Percentiles rank a stretch among this genome's conserved stretches.
phyloP scores from a whole-genome alignment of 2,797 vertebrate genomes.

The Chromobotia macracanthus region DNA sequence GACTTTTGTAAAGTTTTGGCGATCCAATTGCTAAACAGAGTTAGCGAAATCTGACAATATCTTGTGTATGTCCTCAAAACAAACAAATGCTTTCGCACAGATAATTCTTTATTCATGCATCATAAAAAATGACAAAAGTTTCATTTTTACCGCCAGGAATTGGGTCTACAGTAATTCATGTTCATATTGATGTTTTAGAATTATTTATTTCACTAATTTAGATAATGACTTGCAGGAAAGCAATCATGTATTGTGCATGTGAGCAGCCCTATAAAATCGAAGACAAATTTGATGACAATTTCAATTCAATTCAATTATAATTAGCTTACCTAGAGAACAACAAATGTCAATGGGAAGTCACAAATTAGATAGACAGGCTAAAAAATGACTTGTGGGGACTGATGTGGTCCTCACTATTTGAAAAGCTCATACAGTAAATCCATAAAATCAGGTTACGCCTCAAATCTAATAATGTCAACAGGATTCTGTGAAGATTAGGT shows the following conservation, averaged over 20 bases:
- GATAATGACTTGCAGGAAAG: neutral
- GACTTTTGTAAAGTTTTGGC: neutral
- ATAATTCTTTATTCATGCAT: neutral
- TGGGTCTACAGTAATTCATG: neutral
- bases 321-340: neutral
- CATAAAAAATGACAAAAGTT: neutral
- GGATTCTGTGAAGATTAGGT: too few relatives aligned
- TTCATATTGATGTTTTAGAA: neutral
- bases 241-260: neutral
- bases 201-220: neutral
- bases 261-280: neutral
- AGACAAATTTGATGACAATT: neutral
- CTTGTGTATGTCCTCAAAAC: too few relatives aligned
- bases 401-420: too few relatives aligned
- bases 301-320: constrained; percentile 8
- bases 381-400: too few relatives aligned
- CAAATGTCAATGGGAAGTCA: neutral
- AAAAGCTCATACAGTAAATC: too few relatives aligned
- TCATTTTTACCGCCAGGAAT: neutral
- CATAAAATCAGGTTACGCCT: too few relatives aligned
- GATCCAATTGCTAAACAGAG: neutral
- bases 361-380: too few relatives aligned
- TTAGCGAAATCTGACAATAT: neutral
- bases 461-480: too few relatives aligned
- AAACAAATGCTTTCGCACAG: neutral